Conservation (phyloP, 1,140 invertebrate genomes). For the Homarus americanus region DNA sequence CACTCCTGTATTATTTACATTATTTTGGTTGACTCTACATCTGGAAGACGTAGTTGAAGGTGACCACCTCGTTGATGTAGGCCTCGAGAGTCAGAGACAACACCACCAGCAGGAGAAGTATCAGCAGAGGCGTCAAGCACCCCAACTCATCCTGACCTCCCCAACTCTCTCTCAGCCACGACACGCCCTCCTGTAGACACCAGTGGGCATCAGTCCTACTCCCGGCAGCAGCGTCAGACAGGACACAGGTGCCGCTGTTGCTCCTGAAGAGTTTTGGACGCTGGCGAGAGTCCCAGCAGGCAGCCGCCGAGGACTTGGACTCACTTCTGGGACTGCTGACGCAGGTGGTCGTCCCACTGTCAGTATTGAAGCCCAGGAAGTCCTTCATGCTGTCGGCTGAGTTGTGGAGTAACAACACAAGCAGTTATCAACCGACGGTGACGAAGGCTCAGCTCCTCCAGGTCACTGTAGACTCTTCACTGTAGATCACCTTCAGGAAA, state of each 20-base stretch:
- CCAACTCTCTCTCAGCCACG: neutral
- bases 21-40: no score
- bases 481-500: no score
- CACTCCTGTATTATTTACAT: no score
- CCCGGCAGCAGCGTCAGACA: neutral
- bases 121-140: neutral
- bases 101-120: neutral
- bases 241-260: neutral
- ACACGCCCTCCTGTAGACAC: neutral
- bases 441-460: neutral
- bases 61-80: neutral
- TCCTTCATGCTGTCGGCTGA: no score
- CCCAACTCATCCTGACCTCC: neutral
- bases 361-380: no score
- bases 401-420: no score
- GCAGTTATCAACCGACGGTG: no score
- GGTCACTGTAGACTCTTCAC: neutral
- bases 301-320: neutral
- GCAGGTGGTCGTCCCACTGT: no score
- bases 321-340: neutral
- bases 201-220: neutral
- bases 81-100: constrained; percentile 14
- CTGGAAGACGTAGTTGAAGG: constrained; percentile 37
- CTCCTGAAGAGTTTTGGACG: no score
- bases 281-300: neutral